Percentiles rank a stretch among this genome's conserved stretches.
phyloP scores from a whole-genome alignment of 2,888 invertebrate species.

The Papilio protenor region DNA sequence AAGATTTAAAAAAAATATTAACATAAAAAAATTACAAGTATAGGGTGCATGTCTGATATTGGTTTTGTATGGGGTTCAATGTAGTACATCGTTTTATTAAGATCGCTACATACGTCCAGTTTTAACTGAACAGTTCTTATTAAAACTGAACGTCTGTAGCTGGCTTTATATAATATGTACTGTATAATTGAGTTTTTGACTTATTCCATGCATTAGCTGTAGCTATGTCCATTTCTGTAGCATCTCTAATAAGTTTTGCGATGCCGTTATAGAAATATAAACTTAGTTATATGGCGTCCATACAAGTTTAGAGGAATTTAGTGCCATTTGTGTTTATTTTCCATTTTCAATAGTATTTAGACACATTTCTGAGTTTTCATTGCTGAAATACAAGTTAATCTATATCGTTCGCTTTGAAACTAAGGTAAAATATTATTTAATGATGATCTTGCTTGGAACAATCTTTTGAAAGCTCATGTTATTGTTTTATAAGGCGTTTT shows the following conservation, averaged over 20 bases:
- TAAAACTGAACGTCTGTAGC: too few relatives aligned
- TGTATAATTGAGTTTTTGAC: neutral
- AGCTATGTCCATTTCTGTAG: conserved; percentile 2
- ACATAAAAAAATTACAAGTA: too few relatives aligned
- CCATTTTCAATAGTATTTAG: neutral
- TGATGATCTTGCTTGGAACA: neutral
- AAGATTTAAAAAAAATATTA: too few relatives aligned
- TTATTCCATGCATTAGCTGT: conserved; percentile 31
- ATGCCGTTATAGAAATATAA: conserved; percentile 18
- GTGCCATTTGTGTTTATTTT: conserved; percentile 33
- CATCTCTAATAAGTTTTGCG: conserved; percentile 1
- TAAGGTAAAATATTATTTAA: too few relatives aligned
- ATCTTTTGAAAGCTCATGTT: neutral
- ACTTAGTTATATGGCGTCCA: conserved; percentile 25
- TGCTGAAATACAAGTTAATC: too few relatives aligned
- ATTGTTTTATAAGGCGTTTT: neutral
- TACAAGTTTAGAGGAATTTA: conserved; percentile 34
- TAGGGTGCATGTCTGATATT: too few relatives aligned
- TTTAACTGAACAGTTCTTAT: too few relatives aligned
- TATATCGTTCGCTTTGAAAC: too few relatives aligned
- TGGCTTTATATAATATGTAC: too few relatives aligned
- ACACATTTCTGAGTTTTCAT: neutral
- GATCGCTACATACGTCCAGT: too few relatives aligned
- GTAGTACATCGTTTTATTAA: too few relatives aligned
- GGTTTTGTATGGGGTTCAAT: too few relatives aligned